Conservation (phyloP, 53 echinoderm and acorn worm species). For the Mesocentrotus franciscanus region DNA sequence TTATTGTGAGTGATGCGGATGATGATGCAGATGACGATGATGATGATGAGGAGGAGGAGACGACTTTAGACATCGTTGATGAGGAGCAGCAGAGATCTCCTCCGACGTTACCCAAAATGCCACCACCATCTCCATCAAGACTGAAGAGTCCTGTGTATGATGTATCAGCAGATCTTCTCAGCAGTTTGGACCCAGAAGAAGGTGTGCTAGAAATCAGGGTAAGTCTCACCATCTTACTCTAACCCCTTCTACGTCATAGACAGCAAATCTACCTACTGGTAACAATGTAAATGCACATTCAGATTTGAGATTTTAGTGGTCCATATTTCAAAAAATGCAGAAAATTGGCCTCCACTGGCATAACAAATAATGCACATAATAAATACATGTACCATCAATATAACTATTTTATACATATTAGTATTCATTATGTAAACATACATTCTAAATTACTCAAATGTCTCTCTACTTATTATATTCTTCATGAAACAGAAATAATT, state of each 20-base stretch:
- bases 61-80: constrained; percentile 29
- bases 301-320: too few relatives aligned
- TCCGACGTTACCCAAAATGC: constrained; percentile 65
- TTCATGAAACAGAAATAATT: not conserved
- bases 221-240: constrained; percentile 55
- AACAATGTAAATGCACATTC: not conserved
- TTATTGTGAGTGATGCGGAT: constrained; percentile 64
- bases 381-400: too few relatives aligned
- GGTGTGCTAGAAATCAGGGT: constrained; percentile 95
- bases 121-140: constrained; percentile 62
- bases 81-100: constrained; percentile 50
- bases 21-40: constrained; percentile 48
- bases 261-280: not conserved
- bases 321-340: too few relatives aligned
- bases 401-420: too few relatives aligned
- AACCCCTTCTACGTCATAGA: not conserved
- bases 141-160: constrained; percentile 53
- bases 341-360: too few relatives aligned
- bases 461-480: not conserved
- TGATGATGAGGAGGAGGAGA: constrained; percentile 52
- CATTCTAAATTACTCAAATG: too few relatives aligned
- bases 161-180: constrained; percentile 62
- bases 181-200: constrained; percentile 80
- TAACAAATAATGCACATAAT: too few relatives aligned
- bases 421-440: too few relatives aligned